Evolutionary conservation across 2,888 invertebrate genomes (phyloP), one percentile per base, ranked within the genome.

Genomic region (Cancer borealis): DNA sequence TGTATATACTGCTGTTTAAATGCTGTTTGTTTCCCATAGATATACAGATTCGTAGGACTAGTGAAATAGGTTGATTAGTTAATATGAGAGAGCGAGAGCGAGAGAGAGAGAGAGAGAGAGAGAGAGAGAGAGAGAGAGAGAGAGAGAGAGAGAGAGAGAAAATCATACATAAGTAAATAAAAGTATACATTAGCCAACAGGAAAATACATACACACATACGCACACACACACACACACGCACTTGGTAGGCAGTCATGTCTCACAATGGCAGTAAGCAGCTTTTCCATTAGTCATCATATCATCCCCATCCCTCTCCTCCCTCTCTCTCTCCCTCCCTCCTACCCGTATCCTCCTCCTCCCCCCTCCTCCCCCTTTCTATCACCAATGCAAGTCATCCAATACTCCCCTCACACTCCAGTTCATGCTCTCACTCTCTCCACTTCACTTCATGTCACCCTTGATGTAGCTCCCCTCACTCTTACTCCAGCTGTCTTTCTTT

Each of bases 51-150:
- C 39, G 1, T 39, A 39, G 39, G 39, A 39, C 39, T 39, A 39
- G 39, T 39, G 0, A 39, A 39, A 39, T 39, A 39, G 2, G 39
- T 39, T n/a, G 30, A 39, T 30, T 26, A 88, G 88, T 39, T 10
- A 1, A 45, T 39, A 30, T 39, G 12, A 1, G 39, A 39, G 12
- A 21, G 17, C 3, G 45, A 21, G 3, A 12, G 5, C 0, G 45
- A 45, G 88, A 88, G 45, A 88, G 88, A 88, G 39, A 30, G 45
- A 8, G 10, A 12, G 45, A 26, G 88, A 39, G 45, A 45, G 45
- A 88, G 45, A 88, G 88, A 30, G 30, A 30, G 30, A 14, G 84
- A 84, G 84, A 84, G 84, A 84, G 84, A 84, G 26, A 84, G 84
- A 3, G 84, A 84, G 4, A 84, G 84, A 84, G 84, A 84, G 26